Evolutionary conservation across 2,888 invertebrate genomes (phyloP), one percentile per base, ranked within the genome.

Genomic region (Terebella lapidaria): DNA sequence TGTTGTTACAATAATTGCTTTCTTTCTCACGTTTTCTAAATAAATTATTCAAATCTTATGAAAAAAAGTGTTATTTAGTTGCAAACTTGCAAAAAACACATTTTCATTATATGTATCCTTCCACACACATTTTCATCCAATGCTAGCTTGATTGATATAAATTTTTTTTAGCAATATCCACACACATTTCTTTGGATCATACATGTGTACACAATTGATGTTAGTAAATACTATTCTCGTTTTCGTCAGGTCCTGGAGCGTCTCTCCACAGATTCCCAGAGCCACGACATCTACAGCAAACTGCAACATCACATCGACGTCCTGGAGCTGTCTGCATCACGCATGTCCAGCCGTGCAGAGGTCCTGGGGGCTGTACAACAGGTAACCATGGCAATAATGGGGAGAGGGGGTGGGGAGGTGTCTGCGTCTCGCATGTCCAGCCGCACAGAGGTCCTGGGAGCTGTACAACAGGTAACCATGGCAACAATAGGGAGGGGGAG

Each of bases 341-440:
- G 81, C 49, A 78, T 84, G 22, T 81, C 82, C 20, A 80, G 81
- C 61, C 71, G 82, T 45, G 81, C 83, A 2, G 83, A 84, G 76
- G 83, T 83, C 57, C 84, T 81, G 70, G 86, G 86, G 26, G 85
- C 85, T 18, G 85, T 85, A 3, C 85, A 86, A 60, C 80, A 81
- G 75, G 81, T 80, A 59, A 57, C n/a, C n/a, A n/a, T n/a, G n/a
- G n/a, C n/a, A n/a, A n/a, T n/a, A n/a, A n/a, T n/a, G n/a, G n/a
- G 60, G 57, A n/a, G 29, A 5, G n/a, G n/a, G n/a, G n/a, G n/a
- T n/a, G n/a, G 4, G 29, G 78, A 81, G 62, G 79, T 81, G 56
- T 76, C 82, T 27, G 76, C 81, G 18, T 72, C 77, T 20, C 71
- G 81, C 49, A 78, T 84, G 22, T 81, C 82, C 20, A 80, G 81